These are phyloP conservation scores for Cheracebus regulus DNA, from an alignment of 2,797 vertebrate genomes.

Conservation along the genomic window DNA sequence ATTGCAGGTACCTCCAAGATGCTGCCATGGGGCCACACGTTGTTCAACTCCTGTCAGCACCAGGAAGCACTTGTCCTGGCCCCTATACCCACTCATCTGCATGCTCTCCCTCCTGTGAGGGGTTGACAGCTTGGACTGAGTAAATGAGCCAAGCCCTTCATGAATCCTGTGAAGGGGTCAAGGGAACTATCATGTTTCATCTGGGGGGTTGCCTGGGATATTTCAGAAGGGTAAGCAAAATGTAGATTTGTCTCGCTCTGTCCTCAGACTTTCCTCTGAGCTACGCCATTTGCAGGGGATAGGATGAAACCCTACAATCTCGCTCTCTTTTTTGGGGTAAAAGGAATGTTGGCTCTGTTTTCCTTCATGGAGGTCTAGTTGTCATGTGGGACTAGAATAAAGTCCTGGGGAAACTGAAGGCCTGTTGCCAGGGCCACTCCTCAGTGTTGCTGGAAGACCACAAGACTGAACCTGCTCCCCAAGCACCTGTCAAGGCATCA, in stretches of 20 bases:
- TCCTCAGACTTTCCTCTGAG: not conserved
- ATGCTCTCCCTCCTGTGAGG: not conserved
- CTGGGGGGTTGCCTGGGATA: not conserved
- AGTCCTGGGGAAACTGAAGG: not conserved
- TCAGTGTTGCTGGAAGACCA: not conserved
- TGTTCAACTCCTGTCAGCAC: not conserved
- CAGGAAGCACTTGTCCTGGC: not conserved
- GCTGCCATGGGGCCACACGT: not conserved
- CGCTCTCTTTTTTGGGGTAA: not conserved
- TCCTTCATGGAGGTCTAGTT: not conserved
- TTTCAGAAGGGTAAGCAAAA: not conserved
- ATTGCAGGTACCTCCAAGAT: not conserved
- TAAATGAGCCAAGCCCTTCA: not conserved
- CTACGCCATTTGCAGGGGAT: not conserved
- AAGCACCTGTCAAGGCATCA: not conserved
- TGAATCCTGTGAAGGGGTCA: not conserved
- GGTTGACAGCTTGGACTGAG: not conserved
- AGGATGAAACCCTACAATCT: not conserved
- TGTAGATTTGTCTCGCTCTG: not conserved
- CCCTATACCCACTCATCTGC: not conserved
- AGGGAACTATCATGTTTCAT: not conserved
- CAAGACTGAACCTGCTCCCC: not conserved
- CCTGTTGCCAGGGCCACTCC: not conserved
- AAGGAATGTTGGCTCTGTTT: not conserved
- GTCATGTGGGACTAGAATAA: not conserved